Percentiles rank a stretch among this genome's conserved stretches.
Evolutionary conservation across 2,888 invertebrate species (phyloP).

Genomic region (Diachrysia chrysitis): DNA sequence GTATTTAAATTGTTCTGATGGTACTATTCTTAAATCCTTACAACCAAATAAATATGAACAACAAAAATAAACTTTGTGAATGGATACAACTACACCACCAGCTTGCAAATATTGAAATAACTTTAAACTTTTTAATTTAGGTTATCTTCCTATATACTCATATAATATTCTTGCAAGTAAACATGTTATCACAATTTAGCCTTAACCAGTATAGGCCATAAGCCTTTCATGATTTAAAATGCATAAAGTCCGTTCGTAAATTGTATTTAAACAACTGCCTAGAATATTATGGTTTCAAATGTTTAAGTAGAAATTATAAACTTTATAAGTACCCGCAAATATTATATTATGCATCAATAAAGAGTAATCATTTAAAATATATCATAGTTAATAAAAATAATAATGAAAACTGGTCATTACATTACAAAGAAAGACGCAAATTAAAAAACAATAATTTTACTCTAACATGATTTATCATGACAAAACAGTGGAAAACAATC

Average conservation of each 20-base stretch:
- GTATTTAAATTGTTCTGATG: too few relatives aligned
- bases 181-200: background rate
- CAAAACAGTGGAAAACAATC: constrained; percentile 4
- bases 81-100: too few relatives aligned
- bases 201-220: background rate
- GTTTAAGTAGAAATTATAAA: background rate
- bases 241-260: background rate
- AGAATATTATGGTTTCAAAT: background rate
- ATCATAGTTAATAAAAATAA: background rate
- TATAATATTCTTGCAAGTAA: too few relatives aligned
- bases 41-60: background rate
- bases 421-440: background rate
- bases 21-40: background rate
- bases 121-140: background rate
- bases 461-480: background rate
- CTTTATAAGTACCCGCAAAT: background rate
- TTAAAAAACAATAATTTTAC: background rate
- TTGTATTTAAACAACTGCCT: background rate
- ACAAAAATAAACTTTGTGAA: too few relatives aligned
- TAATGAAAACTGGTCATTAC: background rate
- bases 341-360: background rate
- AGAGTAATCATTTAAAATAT: background rate
- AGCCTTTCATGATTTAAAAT: background rate
- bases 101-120: background rate
- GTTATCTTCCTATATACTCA: background rate